Base-by-base conservation (phyloP, 1,140 invertebrate species). In the Procambarus virginalis region DNA sequence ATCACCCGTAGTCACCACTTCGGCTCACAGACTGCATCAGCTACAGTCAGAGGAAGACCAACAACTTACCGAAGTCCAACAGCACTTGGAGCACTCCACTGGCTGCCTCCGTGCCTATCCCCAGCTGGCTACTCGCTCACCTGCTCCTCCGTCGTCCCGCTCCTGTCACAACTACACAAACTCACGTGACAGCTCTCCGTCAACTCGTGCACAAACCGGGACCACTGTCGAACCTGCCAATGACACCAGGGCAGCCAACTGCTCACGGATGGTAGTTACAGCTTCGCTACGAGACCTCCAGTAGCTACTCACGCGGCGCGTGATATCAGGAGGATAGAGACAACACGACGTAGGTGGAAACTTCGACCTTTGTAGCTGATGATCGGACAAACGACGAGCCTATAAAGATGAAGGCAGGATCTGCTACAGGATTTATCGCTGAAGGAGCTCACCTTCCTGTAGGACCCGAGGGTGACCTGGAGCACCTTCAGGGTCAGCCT, bases 401-500 rank as follows among this genome's bases (percentile, higher is more conserved):
- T n/a, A 86, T 92, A 1, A n/a, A 49, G 22, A 92, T 77, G 90
- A n/a, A 92, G 58, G 91, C 91, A 49, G 83, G 91, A n/a, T 89
- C 89, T 45, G 80, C 60, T n/a, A 92, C 90, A 55, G 91, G 91
- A 20, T 92, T 92, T 70, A 91, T 92, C 64, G 89, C 91, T 45
- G 89, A 92, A 79, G 91, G 91, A 34, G 85, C 80, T 20, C 91
- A 92, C 85, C 77, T 92, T 49, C 91, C 91, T 46, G 90, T 92
- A 77, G 91, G 91, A 73, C 91, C 91, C n/a, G 78, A 58, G n/a
- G n/a, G 91, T 91, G 45, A n/a, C 91, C 91, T 22, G 91, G 91
- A 45, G 91, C 91, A 12, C 91, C 91, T 20, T 85, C 86, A 60
- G n/a, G 91, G 91, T 10, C 91, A 91, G 79, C 86, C 88, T 60